These are phyloP conservation scores for Porites evermanni DNA, from an alignment of 92 coral and sea anemone species.

Conservation along the genomic window DNA sequence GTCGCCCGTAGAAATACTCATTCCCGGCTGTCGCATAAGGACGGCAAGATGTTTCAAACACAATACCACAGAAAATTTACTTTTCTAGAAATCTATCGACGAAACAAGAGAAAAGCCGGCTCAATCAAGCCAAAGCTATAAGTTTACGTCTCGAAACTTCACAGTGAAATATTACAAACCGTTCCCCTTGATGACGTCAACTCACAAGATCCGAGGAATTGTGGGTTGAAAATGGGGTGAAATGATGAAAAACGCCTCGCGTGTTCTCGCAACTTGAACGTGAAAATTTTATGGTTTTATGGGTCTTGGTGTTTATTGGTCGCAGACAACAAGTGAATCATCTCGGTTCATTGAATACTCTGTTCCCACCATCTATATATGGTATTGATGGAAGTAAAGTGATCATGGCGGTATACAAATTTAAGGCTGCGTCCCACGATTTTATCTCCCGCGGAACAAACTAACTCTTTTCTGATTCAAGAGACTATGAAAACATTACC, in stretches of 20 bases:
- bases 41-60: slow-evolving; percentile 55
- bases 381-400: neutral
- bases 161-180: slow-evolving; percentile 80
- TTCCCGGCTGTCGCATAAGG: slow-evolving; percentile 99
- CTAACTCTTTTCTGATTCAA: neutral
- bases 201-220: slow-evolving; percentile 40
- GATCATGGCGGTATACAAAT: neutral
- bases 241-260: slow-evolving; percentile 28
- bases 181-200: slow-evolving; percentile 89
- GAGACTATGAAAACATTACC: neutral
- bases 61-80: slow-evolving; percentile 26
- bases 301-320: slow-evolving; percentile 26
- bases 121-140: slow-evolving; percentile 33
- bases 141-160: slow-evolving; percentile 52
- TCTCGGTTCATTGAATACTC: slow-evolving; percentile 38
- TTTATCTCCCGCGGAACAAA: neutral
- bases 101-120: slow-evolving; percentile 16
- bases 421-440: neutral
- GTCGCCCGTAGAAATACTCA: slow-evolving; percentile 93
- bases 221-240: slow-evolving; percentile 25
- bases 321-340: slow-evolving; percentile 26
- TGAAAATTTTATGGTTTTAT: neutral
- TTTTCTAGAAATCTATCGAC: slow-evolving; percentile 26
- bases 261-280: slow-evolving; percentile 32
- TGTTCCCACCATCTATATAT: neutral